Evolutionary conservation across 2,113 vertebrate species (phyloP), one percentile per base, ranked within the genome.

Genomic region (Diphyllodes magnificus): DNA sequence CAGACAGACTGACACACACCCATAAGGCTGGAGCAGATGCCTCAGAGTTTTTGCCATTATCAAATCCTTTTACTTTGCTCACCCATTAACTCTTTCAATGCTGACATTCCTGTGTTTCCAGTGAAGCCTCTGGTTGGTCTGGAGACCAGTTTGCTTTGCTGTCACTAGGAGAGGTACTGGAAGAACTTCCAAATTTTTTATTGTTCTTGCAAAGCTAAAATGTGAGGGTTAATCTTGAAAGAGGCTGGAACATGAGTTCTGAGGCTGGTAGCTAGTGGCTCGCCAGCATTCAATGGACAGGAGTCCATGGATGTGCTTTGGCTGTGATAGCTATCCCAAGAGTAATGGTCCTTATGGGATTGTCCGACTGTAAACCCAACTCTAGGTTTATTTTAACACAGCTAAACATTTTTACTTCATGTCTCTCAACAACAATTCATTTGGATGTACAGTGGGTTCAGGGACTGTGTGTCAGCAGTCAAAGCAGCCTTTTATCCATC

Each of bases 1-100:
- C 86, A 92, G 91, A 59, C 86, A 80, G 70, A 82, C 78, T 4
- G 33, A 95, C 82, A 97, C 88, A 91, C 87, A 76, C 84, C 84
- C 78, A 7, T 61, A 71, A 63, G 0, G 2, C 24, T 86, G 75
- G 79, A 95, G 64, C 56, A 90, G 51, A 82, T 9, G 22, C 50
- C 72, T 88, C 47, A 4, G 73, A 92, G 20, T 45, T 93, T 93
- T 76, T 89, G 77, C 49, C 53, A 57, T 91, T 89, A 82, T 50
- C 18, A 65, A 89, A 91, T 87, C 7, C 17, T 89, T 95, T 66
- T 39, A 37, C 50, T 85, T 72, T 18, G 37, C 25, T 89, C 45
- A 14, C 53, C n/a, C 19, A 1, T 92, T 92, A 93, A 95, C 69
- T 24, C 77, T 64, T 84, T 40, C 39, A 53, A 0, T 49, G 61